Evolutionary conservation across 2,797 vertebrate genomes (phyloP).

Genomic region (Tinamus major): DNA sequence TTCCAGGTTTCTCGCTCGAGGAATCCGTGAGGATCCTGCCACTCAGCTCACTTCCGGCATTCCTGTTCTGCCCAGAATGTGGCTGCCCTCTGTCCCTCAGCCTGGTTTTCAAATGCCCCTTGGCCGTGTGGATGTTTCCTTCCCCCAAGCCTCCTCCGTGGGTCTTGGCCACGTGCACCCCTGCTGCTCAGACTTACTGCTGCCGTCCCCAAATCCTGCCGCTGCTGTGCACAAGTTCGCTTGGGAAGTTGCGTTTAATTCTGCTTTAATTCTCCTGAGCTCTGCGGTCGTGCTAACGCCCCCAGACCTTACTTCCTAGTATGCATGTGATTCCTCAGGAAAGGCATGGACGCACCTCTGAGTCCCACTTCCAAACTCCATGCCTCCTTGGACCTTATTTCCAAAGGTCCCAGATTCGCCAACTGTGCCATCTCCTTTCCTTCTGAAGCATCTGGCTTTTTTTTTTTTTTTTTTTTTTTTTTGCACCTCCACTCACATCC

Average conservation of each 20-base stretch:
- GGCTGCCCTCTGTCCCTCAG: too few species aligned
- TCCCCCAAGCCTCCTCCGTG: background rate
- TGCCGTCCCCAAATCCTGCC: background rate
- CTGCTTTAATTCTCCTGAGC: background rate
- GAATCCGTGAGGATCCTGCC: accelerated
- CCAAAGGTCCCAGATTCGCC: background rate
- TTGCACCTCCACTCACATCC: background rate
- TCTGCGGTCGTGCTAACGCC: background rate
- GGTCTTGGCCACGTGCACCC: too few species aligned
- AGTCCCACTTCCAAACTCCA: accelerated
- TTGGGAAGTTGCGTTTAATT: background rate
- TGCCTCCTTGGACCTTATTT: background rate
- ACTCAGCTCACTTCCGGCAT: accelerated
- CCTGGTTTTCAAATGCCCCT: background rate
- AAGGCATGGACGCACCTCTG: accelerated
- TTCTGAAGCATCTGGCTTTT: background rate
- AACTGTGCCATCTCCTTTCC: background rate
- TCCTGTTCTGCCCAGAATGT: background rate
- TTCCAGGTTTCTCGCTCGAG: background rate
- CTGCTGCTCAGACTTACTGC: accelerated
- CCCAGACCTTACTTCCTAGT: background rate
- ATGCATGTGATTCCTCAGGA: background rate
- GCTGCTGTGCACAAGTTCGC: too few species aligned
- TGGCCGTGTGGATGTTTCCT: background rate
- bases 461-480: background rate